These are phyloP conservation scores for Anolis apletophallus DNA, from an alignment of 2,797 vertebrate genomes.

Conservation along the genomic window DNA sequence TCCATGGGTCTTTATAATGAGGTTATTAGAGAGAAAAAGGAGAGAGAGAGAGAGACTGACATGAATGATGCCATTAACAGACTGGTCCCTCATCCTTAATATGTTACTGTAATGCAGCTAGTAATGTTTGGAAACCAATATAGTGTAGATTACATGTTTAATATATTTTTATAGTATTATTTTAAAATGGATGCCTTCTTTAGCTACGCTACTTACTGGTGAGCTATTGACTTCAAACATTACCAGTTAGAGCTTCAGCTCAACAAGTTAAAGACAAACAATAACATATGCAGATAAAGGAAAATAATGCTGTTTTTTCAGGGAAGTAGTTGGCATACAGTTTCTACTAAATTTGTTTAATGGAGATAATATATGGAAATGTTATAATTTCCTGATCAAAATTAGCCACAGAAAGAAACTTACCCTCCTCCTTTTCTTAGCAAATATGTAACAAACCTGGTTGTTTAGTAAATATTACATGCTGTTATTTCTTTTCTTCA, in stretches of 20 bases:
- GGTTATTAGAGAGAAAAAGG: too few species aligned
- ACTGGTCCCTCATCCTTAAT: too few species aligned
- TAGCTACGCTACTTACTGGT: background rate
- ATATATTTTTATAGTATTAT: background rate
- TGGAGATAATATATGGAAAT: slow-evolving; percentile 32
- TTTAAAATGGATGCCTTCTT: background rate
- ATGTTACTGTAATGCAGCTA: background rate
- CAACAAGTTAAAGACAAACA: slow-evolving; percentile 15
- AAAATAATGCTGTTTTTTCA: background rate
- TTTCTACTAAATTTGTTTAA: slow-evolving; percentile 36
- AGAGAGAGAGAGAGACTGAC: background rate
- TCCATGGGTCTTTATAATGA: too few species aligned
- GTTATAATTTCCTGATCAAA: slow-evolving; percentile 15
- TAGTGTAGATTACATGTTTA: background rate
- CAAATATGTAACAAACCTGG: slow-evolving; percentile 27
- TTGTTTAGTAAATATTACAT: background rate
- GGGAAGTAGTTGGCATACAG: rapidly evolving
- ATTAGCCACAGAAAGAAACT: slow-evolving; percentile 1
- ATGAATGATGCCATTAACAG: background rate
- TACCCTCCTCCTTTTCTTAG: slow-evolving; percentile 19
- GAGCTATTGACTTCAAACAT: slow-evolving; percentile 16
- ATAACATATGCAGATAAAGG: background rate
- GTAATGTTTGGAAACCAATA: slow-evolving; percentile 3
- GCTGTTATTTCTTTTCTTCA: background rate
- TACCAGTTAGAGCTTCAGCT: slow-evolving; percentile 16